These are phyloP conservation scores for Zaprionus taronus DNA, from an alignment of 1,140 invertebrate genomes.

Conservation along the genomic window DNA sequence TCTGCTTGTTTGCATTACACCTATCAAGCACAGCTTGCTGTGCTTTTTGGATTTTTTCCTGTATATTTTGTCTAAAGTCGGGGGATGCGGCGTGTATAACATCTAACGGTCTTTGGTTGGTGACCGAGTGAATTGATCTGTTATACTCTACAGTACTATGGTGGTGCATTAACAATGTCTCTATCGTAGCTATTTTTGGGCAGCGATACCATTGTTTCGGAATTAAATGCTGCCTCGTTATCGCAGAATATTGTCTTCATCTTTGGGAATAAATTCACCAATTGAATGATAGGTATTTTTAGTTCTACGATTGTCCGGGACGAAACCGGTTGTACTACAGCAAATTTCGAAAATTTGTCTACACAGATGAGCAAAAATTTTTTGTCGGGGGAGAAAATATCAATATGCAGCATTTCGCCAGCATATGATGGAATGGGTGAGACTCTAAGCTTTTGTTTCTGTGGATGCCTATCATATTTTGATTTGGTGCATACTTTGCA, in stretches of 20 bases:
- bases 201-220: constrained; percentile 5
- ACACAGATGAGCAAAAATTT: constrained; percentile 13
- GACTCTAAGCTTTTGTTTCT: too few species aligned
- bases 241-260: constrained; percentile 4
- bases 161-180: constrained; percentile 4
- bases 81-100: too few species aligned
- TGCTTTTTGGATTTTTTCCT: too few species aligned
- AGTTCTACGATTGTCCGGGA: constrained; percentile 23
- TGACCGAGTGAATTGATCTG: neutral
- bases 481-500: too few species aligned
- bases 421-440: too few species aligned
- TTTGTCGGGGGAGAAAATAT: too few species aligned
- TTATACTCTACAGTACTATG: constrained; percentile 8
- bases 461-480: too few species aligned
- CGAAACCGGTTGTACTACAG: neutral
- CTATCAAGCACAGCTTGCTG: too few species aligned
- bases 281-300: constrained; percentile 10
- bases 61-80: too few species aligned
- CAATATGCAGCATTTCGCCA: too few species aligned
- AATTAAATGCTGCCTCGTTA: constrained; percentile 9
- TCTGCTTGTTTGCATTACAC: too few species aligned
- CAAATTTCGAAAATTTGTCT: constrained; percentile 28
- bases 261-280: constrained; percentile 11
- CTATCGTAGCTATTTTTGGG: constrained; percentile 5
- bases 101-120: too few species aligned